Conservation (phyloP, 2,113 vertebrate species). For the Panurus biarmicus region DNA sequence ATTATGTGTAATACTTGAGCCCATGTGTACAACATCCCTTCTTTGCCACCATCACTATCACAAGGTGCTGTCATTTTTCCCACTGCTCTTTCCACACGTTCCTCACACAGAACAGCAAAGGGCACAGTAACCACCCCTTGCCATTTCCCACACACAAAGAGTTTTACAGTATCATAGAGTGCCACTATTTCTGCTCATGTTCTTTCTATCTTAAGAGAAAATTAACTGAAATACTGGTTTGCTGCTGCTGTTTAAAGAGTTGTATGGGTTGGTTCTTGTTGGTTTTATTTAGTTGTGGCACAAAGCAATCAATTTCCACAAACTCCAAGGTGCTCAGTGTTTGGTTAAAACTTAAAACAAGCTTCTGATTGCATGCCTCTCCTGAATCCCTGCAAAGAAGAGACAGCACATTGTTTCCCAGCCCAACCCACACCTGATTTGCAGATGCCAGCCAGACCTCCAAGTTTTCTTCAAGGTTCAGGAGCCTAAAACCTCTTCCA, state of each 20-base stretch:
- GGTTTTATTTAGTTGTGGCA: neutral
- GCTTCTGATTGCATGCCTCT: neutral
- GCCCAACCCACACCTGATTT: neutral
- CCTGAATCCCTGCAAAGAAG: neutral
- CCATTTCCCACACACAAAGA: neutral
- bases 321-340: neutral
- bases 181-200: neutral
- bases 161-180: neutral
- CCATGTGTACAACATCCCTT: rapidly evolving
- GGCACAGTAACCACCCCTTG: neutral
- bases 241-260: neutral
- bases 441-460: neutral
- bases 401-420: rapidly evolving
- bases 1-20: neutral
- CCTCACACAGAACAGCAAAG: neutral
- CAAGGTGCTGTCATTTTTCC: neutral
- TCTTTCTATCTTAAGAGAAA: neutral
- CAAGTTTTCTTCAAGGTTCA: neutral
- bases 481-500: neutral
- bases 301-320: neutral
- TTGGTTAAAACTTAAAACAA: neutral
- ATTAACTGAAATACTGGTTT: neutral
- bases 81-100: rapidly evolving
- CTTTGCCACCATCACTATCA: neutral
- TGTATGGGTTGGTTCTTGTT: neutral